Conservation (phyloP, 2,888 invertebrate genomes). For the Amaurobius ferox region DNA sequence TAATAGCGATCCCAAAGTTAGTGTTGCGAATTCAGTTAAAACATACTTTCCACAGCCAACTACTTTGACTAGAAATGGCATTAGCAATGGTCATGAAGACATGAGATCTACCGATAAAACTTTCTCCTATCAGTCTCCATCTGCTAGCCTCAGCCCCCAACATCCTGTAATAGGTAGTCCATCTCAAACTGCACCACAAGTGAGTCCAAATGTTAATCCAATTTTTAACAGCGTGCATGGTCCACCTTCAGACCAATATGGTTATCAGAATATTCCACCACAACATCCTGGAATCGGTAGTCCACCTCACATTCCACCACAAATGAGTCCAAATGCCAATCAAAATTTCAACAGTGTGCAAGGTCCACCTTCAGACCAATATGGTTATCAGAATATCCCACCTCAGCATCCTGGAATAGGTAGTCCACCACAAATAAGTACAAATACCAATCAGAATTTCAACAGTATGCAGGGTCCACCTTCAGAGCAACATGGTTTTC, state of each 20-base stretch:
- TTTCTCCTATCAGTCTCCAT: no score
- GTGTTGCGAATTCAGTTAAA: not conserved
- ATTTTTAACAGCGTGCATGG: not conserved
- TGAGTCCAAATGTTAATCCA: not conserved
- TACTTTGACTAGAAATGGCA: slow-evolving; percentile 41
- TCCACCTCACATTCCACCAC: not conserved
- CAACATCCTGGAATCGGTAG: not conserved
- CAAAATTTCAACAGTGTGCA: slow-evolving; percentile 3
- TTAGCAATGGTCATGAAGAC: slow-evolving; percentile 43
- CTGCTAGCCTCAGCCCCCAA: no score
- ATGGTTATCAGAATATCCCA: not conserved
- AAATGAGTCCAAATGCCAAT: not conserved
- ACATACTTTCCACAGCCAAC: not conserved
- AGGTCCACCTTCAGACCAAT: not conserved
- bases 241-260: not conserved
- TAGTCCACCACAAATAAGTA: no score
- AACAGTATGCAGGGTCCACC: not conserved
- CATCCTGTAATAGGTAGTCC: no score
- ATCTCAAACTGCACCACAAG: no score
- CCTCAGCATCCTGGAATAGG: not conserved
- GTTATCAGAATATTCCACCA: not conserved
- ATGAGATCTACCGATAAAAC: not conserved
- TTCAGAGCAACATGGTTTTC: not conserved
- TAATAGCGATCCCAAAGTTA: not conserved
- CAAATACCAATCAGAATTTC: no score